Evolutionary conservation across 2,113 vertebrate genomes (phyloP), one percentile per base, ranked within the genome.

Genomic region (Himantopus leucocephalus): DNA sequence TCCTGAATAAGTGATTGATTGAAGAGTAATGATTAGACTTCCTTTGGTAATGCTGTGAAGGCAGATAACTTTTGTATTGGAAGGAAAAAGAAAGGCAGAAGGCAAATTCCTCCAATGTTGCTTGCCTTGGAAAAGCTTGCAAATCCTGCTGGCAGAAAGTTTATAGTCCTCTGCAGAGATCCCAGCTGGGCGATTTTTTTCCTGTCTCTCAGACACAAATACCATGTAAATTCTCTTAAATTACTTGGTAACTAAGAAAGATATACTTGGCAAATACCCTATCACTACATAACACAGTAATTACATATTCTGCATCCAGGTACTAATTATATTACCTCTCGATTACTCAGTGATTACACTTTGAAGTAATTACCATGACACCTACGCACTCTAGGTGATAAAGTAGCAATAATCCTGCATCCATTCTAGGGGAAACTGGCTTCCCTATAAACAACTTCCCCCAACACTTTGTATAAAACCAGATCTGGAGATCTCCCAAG

Each of bases 241-340:
- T 95, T 88, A 91, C 91, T 82, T 62, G 12, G 87, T 94, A 92
- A 94, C 81, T 88, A 63, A 88, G 82, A 86, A 71, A 92, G 55
- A 92, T 74, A 52, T 43, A 75, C 41, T 91, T 64, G 43, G 85
- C 59, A 97, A 96, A 82, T 88, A 83, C 78, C 26, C 59, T 93
- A 53, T 85, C 87, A 47, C 95, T 94, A 67, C 59, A 47, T 88
- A 96, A 95, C 52, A 67, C 67, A 74, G 81, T 94, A 94, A 97
- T 96, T 92, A 74, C 67, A 60, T 59, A 90, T 90, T 90, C 87
- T 85, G 59, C 59, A 80, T 70, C 71, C 93, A 96, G 94, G 92
- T 96, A 95, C 86, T 93, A 95, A 95, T 97, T 96, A 94, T 41
- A 77, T 90, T 91, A 67, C 74, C 71, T 95, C 81, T 85, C 2